phyloP scores from a whole-genome alignment of 1,140 invertebrate species.

The Phocides pigmalion region DNA sequence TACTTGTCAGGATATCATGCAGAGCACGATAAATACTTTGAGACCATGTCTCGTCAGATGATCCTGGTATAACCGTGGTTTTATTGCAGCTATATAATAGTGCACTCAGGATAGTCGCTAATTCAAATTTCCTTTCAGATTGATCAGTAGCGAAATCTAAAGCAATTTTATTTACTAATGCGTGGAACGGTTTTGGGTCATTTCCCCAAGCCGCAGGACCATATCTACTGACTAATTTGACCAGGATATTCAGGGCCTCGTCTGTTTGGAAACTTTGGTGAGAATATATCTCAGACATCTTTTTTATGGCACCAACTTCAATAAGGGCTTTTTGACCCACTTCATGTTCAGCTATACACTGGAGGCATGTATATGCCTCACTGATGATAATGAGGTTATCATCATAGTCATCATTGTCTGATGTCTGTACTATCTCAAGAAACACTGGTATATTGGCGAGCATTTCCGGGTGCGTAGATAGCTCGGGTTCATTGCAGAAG shows the following conservation, averaged over 20 bases:
- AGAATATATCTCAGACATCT: constrained; percentile 93
- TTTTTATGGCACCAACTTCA: constrained; percentile 89
- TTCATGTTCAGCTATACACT: constrained; percentile 89
- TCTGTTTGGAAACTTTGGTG: constrained; percentile 94
- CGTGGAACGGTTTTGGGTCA: constrained; percentile 90
- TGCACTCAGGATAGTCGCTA: constrained; percentile 90
- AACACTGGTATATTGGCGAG: constrained; percentile 91
- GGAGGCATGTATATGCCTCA: constrained; percentile 93
- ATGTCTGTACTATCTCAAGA: constrained; percentile 91
- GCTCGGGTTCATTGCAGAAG: constrained; percentile 91
- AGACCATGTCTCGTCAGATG: constrained; percentile 90
- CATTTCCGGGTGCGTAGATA: constrained; percentile 92
- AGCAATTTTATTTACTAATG: constrained; percentile 92
- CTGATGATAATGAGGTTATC: constrained; percentile 94
- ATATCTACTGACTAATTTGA: constrained; percentile 88
- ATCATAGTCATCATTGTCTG: constrained; percentile 91
- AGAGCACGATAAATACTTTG: constrained; percentile 90
- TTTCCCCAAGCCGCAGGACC: constrained; percentile 89
- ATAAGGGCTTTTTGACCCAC: constrained; percentile 90
- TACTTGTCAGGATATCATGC: constrained; percentile 92
- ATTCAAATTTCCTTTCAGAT: constrained; percentile 93
- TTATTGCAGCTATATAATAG: constrained; percentile 89
- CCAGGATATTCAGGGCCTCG: constrained; percentile 91
- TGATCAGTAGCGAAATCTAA: constrained; percentile 94
- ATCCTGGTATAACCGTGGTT: constrained; percentile 85